These are phyloP conservation scores for Autographa gamma DNA, from an alignment of 2,888 invertebrate genomes.

Conservation along the genomic window DNA sequence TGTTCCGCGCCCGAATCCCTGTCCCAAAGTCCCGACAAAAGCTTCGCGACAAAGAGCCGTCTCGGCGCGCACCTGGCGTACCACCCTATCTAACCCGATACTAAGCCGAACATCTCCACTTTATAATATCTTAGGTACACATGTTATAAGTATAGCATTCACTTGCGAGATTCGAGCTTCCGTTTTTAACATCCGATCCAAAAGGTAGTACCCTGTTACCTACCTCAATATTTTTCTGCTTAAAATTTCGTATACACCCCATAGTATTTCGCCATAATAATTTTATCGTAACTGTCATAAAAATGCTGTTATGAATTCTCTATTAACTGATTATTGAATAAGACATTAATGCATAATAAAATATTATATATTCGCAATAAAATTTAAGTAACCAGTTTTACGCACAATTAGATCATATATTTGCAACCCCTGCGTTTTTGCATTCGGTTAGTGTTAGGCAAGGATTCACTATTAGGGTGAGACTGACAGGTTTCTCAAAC, in stretches of 20 bases:
- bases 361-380: constrained; percentile 51
- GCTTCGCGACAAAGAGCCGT: constrained; percentile 72
- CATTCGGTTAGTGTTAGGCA: constrained; percentile 67
- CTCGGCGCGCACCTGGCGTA: constrained; percentile 84
- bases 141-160: constrained; percentile 35
- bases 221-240: constrained; percentile 37
- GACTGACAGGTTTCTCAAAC: constrained; percentile 84
- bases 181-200: constrained; percentile 70
- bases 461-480: constrained; percentile 72
- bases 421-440: constrained; percentile 86
- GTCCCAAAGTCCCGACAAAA: constrained; percentile 77
- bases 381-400: constrained; percentile 76
- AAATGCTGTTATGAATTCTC: constrained; percentile 23
- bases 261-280: background rate
- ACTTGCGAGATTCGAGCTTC: constrained; percentile 68
- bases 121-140: constrained; percentile 62
- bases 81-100: constrained; percentile 80
- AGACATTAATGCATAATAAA: constrained; percentile 58
- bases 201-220: constrained; percentile 41
- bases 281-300: constrained; percentile 23
- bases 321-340: constrained; percentile 48
- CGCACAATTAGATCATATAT: constrained; percentile 82
- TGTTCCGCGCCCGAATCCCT: constrained; percentile 74
- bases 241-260: background rate
- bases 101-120: constrained; percentile 65